Percentiles rank a stretch among this genome's conserved stretches.
These are phyloP conservation scores for Odontocolon sp. DNA, from an alignment of 2,888 invertebrate genomes.

Conservation along the genomic window DNA sequence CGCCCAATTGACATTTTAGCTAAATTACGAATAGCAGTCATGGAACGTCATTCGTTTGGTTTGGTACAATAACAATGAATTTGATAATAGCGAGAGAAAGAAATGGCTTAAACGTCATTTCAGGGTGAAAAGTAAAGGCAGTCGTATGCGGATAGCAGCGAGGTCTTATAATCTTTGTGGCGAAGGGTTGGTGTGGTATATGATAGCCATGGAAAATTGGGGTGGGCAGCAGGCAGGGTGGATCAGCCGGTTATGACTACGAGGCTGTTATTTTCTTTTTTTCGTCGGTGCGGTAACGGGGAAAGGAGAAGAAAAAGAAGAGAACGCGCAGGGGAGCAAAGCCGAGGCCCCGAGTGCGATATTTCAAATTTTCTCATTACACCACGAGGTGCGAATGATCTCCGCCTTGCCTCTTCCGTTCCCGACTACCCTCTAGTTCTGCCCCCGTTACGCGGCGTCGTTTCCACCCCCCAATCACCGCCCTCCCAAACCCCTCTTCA, in stretches of 20 bases:
- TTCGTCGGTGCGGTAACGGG: constrained; percentile 32
- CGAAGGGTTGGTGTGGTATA: constrained; percentile 45
- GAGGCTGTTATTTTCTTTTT: constrained; percentile 69
- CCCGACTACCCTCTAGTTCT: constrained; percentile 48
- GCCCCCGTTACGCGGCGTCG: constrained; percentile 49
- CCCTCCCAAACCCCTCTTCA: constrained; percentile 72
- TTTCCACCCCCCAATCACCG: constrained; percentile 49
- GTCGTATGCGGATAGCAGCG: background rate
- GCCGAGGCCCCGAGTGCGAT: constrained; percentile 74
- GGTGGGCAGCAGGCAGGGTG: constrained; percentile 61
- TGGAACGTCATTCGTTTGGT: too few species aligned
- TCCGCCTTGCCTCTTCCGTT: constrained; percentile 62
- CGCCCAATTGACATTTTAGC: too few species aligned
- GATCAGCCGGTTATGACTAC: constrained; percentile 78
- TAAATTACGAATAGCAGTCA: too few species aligned
- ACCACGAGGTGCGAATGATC: constrained; percentile 80
- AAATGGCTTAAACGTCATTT: constrained; percentile 33
- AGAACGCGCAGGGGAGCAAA: constrained; percentile 35
- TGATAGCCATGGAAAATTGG: constrained; percentile 30
- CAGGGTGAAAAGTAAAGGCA: constrained; percentile 11
- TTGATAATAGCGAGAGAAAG: too few species aligned
- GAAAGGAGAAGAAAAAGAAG: constrained; percentile 23
- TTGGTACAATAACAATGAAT: constrained; percentile 11
- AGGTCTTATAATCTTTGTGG: constrained; percentile 52
- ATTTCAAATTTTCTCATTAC: constrained; percentile 81